These are phyloP conservation scores for Cactoblastis cactorum DNA, from an alignment of 2,888 invertebrate genomes.

Conservation along the genomic window DNA sequence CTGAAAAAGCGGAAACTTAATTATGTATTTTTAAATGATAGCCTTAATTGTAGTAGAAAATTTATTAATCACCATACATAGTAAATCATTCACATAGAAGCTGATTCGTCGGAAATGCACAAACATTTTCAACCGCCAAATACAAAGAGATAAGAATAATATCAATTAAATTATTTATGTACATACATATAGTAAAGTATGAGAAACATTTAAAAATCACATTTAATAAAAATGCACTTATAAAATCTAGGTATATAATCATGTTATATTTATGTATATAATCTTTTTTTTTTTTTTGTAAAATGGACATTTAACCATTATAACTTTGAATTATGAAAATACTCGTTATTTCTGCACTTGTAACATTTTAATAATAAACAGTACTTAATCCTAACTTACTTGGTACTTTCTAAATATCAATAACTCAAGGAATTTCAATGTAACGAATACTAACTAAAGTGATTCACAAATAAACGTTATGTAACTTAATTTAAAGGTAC, in stretches of 20 bases:
- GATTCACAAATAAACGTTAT: neutral
- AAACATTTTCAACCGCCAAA: constrained; percentile 59
- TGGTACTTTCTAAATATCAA: constrained; percentile 36
- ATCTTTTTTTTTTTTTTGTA: constrained; percentile 33
- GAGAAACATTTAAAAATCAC: constrained; percentile 51
- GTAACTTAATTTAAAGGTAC: constrained; percentile 3
- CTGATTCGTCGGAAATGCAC: constrained; percentile 66
- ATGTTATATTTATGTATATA: constrained; percentile 31
- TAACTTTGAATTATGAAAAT: constrained; percentile 63
- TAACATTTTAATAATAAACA: constrained; percentile 53
- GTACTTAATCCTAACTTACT: constrained; percentile 65
- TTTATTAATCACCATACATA: constrained; percentile 62
- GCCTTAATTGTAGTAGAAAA: constrained; percentile 52
- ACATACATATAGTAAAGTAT: constrained; percentile 26
- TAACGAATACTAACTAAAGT: constrained; percentile 12
- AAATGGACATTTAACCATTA: constrained; percentile 67
- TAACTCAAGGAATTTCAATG: constrained; percentile 8
- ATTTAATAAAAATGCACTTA: constrained; percentile 60
- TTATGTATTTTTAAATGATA: constrained; percentile 24
- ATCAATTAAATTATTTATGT: constrained; percentile 52
- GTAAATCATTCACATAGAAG: constrained; percentile 66
- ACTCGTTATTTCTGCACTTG: constrained; percentile 45
- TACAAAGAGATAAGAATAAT: constrained; percentile 24
- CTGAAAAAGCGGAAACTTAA: neutral
- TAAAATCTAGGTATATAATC: constrained; percentile 35